Evolutionary conservation across 1,140 invertebrate species (phyloP), one percentile per base, ranked within the genome.

Genomic region (Nephila pilipes): DNA sequence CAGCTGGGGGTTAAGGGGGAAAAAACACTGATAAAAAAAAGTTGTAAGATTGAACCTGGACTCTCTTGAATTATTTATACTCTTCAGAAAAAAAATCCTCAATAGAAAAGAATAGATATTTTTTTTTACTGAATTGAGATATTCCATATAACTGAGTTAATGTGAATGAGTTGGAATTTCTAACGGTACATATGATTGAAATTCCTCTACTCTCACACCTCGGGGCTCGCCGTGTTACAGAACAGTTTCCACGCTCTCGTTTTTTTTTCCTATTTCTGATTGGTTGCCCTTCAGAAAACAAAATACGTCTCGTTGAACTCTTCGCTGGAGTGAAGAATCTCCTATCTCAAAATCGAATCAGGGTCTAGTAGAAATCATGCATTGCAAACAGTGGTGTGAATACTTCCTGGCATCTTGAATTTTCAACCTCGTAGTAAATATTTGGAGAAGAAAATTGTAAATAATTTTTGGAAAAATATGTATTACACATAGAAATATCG

Each of bases 51-150:
- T 92, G 90, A 85, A 92, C 80, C 69, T 46, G 58, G 81, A 54
- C 75, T 38, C 57, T 91, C 12, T 91, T 91, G 89, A 91, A 83
- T 91, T 91, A 91, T 91, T 81, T 91, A 91, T 91, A 10, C 36
- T 54, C 22, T 36, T 80, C n/a, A 22, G 54, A 83, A 83, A 38
- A 81, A 58, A 58, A 54, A 25, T 46, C 20, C 29, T 20, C 58
- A 91, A 81, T 20, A 46, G 57, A 91, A 83, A 65, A 83, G 80
- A 91, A 91, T 91, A 54, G 79, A 91, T 90, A 79, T 91, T 63
- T 91, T n/a, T n/a, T 46, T 91, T n/a, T 25, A n/a, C 80, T 18
- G 46, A 90, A 90, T 90, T 80, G 65, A 55, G 88, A 32, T 90
- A 87, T 80, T 90, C 69, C 54, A 46, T 58, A 79, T 90, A 90